Conservation (phyloP, 2,113 vertebrate species). For the Tyrannus savana region DNA sequence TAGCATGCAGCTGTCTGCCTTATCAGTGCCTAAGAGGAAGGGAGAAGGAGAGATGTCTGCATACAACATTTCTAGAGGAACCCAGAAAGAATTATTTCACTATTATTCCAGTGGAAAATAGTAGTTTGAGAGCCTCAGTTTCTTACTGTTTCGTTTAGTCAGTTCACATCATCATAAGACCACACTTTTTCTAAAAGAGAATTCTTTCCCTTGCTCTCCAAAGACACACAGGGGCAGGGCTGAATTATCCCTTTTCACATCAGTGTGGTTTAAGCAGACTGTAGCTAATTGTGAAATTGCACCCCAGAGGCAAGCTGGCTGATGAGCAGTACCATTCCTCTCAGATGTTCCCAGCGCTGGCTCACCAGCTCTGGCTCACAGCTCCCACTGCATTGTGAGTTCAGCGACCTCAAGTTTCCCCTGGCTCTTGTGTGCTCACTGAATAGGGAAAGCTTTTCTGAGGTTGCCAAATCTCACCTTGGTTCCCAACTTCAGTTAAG, state of each 20-base stretch:
- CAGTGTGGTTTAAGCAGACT: background rate
- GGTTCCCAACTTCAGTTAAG: background rate
- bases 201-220: background rate
- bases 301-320: background rate
- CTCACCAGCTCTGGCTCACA: background rate
- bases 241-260: background rate
- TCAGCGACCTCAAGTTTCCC: background rate
- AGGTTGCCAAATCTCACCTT: background rate
- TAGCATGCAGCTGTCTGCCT: background rate
- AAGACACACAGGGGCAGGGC: background rate
- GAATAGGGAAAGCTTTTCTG: background rate
- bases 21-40: background rate
- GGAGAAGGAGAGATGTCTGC: background rate
- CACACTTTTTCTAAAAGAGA: background rate
- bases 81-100: background rate
- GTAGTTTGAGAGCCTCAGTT: background rate
- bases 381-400: background rate
- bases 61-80: background rate
- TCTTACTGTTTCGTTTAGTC: background rate
- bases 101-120: background rate
- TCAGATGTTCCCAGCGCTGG: background rate
- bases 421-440: background rate
- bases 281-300: background rate
- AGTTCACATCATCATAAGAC: background rate
- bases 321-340: background rate